Percentiles rank a stretch among this genome's conserved stretches.
Evolutionary conservation across 1,140 invertebrate genomes (phyloP).

Genomic region (Tigriopus japonicus): DNA sequence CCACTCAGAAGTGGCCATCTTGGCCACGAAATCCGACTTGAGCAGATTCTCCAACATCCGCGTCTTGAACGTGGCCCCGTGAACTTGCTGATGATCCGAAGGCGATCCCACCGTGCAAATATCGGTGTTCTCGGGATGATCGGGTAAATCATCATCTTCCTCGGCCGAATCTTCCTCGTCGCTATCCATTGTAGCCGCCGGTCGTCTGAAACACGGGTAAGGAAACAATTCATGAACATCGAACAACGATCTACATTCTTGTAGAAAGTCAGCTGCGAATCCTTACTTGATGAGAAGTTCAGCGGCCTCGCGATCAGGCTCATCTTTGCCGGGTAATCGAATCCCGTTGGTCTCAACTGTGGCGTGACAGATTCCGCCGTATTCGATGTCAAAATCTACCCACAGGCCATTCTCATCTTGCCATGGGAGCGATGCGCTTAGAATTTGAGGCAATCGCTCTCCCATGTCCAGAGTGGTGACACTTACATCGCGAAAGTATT

Average conservation of each 20-base stretch:
- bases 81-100: too few relatives aligned
- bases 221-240: not conserved
- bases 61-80: not conserved
- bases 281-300: not conserved
- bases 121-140: too few relatives aligned
- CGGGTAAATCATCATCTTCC: not conserved
- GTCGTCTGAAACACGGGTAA: not conserved
- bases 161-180: constrained; percentile 1
- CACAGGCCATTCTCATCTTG: not conserved
- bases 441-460: not conserved
- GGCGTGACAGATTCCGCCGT: not conserved
- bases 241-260: not conserved
- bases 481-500: not conserved
- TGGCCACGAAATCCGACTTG: not conserved
- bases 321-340: constrained; percentile 3
- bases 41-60: not conserved
- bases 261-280: not conserved
- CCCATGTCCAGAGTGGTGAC: constrained; percentile 4
- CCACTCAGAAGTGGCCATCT: constrained; percentile 1
- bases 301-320: not conserved
- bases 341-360: constrained; percentile 1
- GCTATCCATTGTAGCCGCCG: not conserved
- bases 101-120: too few relatives aligned
- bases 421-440: not conserved
- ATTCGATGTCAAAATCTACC: constrained; percentile 5